phyloP scores from a whole-genome alignment of 2,113 vertebrate species.

The Sylvilagus bachmani region DNA sequence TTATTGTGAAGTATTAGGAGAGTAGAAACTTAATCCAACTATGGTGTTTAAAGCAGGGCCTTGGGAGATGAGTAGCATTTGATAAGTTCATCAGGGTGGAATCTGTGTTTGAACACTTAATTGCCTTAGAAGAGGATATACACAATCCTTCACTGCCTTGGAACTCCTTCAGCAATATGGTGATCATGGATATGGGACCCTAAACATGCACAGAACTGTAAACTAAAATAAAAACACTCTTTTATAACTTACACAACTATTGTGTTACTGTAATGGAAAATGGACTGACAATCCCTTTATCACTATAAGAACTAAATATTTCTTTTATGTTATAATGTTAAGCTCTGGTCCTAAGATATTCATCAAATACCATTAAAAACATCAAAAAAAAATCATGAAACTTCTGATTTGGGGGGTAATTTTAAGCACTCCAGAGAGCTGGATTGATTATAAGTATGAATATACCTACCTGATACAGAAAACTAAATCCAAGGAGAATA shows the following conservation, averaged over 20 bases:
- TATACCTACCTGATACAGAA: not conserved
- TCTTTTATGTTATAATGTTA: not conserved
- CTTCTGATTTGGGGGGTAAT: not conserved
- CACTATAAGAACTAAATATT: not conserved
- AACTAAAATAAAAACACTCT: not conserved
- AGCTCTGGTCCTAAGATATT: not conserved
- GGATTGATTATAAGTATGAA: not conserved
- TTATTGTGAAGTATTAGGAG: not conserved
- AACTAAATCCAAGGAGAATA: not conserved
- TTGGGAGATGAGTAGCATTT: not conserved
- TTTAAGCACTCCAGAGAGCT: not conserved
- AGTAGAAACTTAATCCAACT: not conserved
- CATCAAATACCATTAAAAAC: not conserved
- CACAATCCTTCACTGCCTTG: not conserved
- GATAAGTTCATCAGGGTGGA: no score
- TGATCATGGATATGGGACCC: fast-evolving
- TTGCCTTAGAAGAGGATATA: not conserved
- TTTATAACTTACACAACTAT: not conserved
- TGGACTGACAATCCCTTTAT: not conserved
- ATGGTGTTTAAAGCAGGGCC: no score
- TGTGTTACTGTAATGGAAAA: not conserved
- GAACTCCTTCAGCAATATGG: not conserved
- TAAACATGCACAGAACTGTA: not conserved
- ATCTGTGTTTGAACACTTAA: not conserved
- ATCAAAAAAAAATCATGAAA: not conserved